Conservation (phyloP, 2,113 vertebrate species). For the Eudyptes chrysolophus region DNA sequence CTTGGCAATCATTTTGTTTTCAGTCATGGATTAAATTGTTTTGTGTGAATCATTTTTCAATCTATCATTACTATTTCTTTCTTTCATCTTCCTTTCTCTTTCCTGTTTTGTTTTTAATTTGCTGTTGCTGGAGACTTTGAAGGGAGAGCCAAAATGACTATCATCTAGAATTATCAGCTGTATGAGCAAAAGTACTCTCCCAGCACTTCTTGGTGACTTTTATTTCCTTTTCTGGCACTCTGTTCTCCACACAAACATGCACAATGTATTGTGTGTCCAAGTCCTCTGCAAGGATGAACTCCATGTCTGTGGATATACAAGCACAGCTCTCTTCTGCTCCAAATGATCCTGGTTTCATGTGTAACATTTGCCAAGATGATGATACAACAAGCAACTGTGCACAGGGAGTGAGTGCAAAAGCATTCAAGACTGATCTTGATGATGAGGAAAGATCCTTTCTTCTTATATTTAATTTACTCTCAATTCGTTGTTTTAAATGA, state of each 20-base stretch:
- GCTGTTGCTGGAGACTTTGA: slow-evolving; percentile 14
- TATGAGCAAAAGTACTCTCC: not conserved
- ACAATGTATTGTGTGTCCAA: not conserved
- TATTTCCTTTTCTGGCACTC: not conserved
- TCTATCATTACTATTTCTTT: slow-evolving; percentile 19
- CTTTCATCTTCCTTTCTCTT: slow-evolving; percentile 37
- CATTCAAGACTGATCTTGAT: not conserved
- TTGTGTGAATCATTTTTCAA: not conserved
- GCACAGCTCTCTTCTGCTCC: not conserved
- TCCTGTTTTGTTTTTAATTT: slow-evolving; percentile 45
- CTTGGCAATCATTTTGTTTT: slow-evolving; percentile 23
- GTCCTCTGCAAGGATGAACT: not conserved
- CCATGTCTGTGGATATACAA: not conserved
- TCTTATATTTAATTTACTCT: not conserved
- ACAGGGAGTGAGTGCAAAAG: not conserved
- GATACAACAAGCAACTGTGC: not conserved
- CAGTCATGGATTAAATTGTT: not conserved
- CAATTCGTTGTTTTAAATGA: not conserved
- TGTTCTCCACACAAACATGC: not conserved
- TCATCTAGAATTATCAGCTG: slow-evolving; percentile 18
- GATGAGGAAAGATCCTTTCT: not conserved
- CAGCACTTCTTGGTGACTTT: not conserved
- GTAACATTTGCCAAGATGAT: not conserved
- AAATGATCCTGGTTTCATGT: not conserved
- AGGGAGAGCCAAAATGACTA: slow-evolving; percentile 21